Evolutionary conservation across 2,888 invertebrate species (phyloP).

Genomic region (Eilema caniola): DNA sequence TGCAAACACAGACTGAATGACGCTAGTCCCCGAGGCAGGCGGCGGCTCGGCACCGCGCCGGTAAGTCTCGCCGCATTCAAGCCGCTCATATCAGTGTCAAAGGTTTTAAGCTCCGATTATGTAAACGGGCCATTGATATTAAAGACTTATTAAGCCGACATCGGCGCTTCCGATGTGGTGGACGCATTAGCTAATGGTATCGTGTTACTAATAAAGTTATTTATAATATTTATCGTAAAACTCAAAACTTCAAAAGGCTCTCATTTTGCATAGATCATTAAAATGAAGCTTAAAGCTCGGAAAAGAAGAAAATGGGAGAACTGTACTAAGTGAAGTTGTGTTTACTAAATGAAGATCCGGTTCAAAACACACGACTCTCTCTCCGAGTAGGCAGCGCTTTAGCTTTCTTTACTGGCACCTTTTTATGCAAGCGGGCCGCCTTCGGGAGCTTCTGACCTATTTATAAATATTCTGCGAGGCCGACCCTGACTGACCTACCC

Average conservation of each 20-base stretch:
- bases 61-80: constrained; percentile 10
- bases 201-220: background rate
- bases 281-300: too few species aligned
- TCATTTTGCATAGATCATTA: too few species aligned
- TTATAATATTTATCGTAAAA: background rate
- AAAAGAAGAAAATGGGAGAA: too few species aligned
- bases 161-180: background rate
- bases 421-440: background rate
- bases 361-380: background rate
- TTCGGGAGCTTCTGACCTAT: background rate
- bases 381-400: background rate
- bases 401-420: background rate
- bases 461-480: background rate
- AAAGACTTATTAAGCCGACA: background rate
- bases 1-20: constrained; percentile 39
- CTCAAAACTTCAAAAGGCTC: too few species aligned
- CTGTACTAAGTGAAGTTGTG: too few species aligned
- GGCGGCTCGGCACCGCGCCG: background rate
- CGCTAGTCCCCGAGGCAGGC: background rate
- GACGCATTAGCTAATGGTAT: background rate
- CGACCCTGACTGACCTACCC: background rate
- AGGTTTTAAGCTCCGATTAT: constrained; percentile 2
- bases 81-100: constrained; percentile 9
- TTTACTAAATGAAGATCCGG: too few species aligned
- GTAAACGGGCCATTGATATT: background rate